Evolutionary conservation across 1,140 invertebrate genomes (phyloP), one percentile per base, ranked within the genome.

Genomic region (Zophobas morio): DNA sequence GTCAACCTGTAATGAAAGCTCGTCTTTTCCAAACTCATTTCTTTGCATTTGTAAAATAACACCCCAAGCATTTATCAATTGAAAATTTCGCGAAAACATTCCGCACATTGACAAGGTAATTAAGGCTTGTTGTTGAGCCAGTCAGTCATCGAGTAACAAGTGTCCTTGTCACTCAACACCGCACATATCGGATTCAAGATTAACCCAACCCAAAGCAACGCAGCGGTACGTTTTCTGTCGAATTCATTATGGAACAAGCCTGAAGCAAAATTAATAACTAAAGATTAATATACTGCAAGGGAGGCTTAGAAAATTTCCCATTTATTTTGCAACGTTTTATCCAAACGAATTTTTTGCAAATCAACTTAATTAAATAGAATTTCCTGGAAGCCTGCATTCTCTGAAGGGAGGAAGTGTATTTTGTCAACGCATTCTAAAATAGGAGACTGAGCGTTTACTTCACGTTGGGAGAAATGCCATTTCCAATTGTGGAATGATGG

Each of bases 21-120:
- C n/a, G 6, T 51, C 4, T 51, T 51, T 4, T 8, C 34, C 37
- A 36, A 1, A 39, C 42, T 46, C 60, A 39, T 40, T 66, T 63
- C 40, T n/a, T 2, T 35, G 57, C 36, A 32, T 32, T 46, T 66
- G 39, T 66, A 66, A 66, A 66, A 66, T 66, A 66, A 47, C 60
- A 39, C 60, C 60, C 37, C 39, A 6, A 66, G 39, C 60, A 66
- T 42, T 66, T 39, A 66, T 66, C 60, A 66, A 42, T 66, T 39
- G 60, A 66, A 73, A 73, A 32, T 73, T 54, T 73, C 71, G 39
- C 34, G 54, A 53, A 66, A 63, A 51, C 74, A 60, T 51, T 60
- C 71, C 76, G 60, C 54, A 47, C 42, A 73, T 60, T 78, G 76
- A 78, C 76, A 78, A 74, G 70, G 70, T 74, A 78, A 78, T 78